Percentiles rank a stretch among this genome's conserved stretches.
Evolutionary conservation across 2,797 vertebrate genomes (phyloP).

Genomic region (Hybognathus amarus): DNA sequence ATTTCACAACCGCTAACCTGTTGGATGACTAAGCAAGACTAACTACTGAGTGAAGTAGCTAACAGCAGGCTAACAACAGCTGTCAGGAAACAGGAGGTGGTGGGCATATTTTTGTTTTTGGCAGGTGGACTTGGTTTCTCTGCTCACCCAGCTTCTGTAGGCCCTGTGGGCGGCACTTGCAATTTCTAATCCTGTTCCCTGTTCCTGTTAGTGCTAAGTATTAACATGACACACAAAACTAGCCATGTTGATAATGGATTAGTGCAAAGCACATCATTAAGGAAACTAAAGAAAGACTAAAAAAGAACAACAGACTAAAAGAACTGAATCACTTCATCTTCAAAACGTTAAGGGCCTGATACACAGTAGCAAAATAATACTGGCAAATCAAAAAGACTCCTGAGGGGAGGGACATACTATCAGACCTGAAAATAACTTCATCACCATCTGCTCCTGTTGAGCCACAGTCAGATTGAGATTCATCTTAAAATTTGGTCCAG

Average conservation of each 20-base stretch:
- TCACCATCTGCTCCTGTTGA: conserved; percentile 53
- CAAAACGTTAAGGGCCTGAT: background rate
- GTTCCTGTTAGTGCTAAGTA: conserved; percentile 8
- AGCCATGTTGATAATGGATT: conserved; percentile 5
- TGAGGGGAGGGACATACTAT: conserved; percentile 3
- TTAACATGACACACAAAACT: conserved; percentile 29
- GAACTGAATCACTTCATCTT: background rate
- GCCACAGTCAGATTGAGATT: conserved; percentile 22
- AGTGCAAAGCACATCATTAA: background rate
- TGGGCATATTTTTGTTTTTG: background rate
- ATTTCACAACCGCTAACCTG: background rate
- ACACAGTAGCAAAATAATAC: background rate
- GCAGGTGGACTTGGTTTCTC: conserved; percentile 58
- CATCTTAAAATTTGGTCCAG: conserved; percentile 54
- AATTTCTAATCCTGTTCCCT: conserved; percentile 38
- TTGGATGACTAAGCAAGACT: conserved; percentile 4
- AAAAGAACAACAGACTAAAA: background rate
- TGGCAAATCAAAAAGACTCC: conserved; percentile 7
- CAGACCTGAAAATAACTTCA: conserved; percentile 44
- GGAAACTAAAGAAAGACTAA: background rate
- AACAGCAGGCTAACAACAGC: conserved; percentile 11
- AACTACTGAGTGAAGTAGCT: background rate
- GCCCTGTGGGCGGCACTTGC: conserved; percentile 23
- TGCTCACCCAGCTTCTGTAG: conserved; percentile 30
- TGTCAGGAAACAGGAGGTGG: background rate